Evolutionary conservation across 2,113 vertebrate genomes (phyloP), one percentile per base, ranked within the genome.

Genomic region (Urocolius indicus): DNA sequence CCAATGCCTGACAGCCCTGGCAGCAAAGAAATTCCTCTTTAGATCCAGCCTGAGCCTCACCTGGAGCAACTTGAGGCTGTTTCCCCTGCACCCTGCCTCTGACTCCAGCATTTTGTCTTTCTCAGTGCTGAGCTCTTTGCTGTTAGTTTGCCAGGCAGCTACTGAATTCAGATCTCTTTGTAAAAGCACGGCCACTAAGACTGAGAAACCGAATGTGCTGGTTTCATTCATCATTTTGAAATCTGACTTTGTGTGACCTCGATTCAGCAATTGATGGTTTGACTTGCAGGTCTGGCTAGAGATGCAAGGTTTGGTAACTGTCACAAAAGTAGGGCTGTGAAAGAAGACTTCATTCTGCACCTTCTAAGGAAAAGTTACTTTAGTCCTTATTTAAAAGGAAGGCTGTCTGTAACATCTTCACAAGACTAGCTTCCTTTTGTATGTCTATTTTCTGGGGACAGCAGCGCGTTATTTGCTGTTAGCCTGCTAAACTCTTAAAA

Each of bases 241-340:
- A 46, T 43, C 29, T 2, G 55, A 34, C 65, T 79, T 69, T 45
- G 29, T 54, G 17, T 77, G 72, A 67, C 62, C n/a, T 87, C 0
- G 0, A 0, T 58, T 67, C 49, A 54, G 41, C 2, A 0, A 45
- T 27, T 69, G 61, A 59, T 95, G 76, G 26, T 65, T 90, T 85
- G 62, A 19, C 68, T 84, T 95, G 80, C 63, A 79, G 82, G 71
- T 79, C 71, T 83, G 73, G 66, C 74, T 94, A 54, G 78, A 65
- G 45, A 63, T 88, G 63, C 41, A 65, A 45, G 63, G 51, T 83
- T 86, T 8, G 4, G 79, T 69, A 68, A 29, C 36, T 62, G 49
- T 76, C 63, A 63, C 75, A 43, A 79, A 88, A 73, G 22, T 26
- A 38, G 24, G n/a, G 16, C 68, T 43, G 11, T 30, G 71, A 59